These are phyloP conservation scores for Anoplopoma fimbria DNA, from an alignment of 2,113 vertebrate species.

Conservation along the genomic window DNA sequence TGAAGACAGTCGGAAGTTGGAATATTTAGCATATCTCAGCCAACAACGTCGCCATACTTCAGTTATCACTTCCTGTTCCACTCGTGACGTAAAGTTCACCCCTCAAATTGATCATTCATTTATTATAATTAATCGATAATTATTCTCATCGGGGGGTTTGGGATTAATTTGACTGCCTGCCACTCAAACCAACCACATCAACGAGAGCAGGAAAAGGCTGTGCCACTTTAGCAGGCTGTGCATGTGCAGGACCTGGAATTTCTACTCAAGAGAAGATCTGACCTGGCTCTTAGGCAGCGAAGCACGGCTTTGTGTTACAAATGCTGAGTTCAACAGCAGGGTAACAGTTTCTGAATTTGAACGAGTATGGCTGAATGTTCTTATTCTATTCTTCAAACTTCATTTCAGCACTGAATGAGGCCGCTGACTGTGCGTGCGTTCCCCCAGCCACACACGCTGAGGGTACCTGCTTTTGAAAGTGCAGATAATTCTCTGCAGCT, in stretches of 20 bases:
- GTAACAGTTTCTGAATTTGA: not conserved
- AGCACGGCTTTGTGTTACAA: no score
- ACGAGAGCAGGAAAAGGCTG: slow-evolving; percentile 8
- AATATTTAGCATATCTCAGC: not conserved
- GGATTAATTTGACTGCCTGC: not conserved
- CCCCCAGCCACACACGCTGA: no score
- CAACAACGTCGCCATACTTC: not conserved
- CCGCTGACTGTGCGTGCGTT: not conserved
- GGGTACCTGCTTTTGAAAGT: not conserved
- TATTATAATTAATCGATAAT: not conserved
- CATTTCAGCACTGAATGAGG: not conserved
- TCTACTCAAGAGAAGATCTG: not conserved
- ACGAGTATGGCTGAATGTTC: not conserved
- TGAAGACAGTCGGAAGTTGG: not conserved
- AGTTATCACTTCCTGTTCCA: not conserved
- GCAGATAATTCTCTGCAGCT: not conserved
- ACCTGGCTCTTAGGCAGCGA: not conserved
- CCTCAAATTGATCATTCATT: not conserved
- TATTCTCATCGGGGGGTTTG: slow-evolving; percentile 7
- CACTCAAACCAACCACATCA: slow-evolving; percentile 21
- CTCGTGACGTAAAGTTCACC: not conserved
- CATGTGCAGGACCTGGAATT: not conserved
- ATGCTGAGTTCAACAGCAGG: not conserved
- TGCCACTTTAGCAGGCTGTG: slow-evolving; percentile 6
- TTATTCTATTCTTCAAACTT: not conserved